phyloP scores from a whole-genome alignment of 2,797 vertebrate species.

The Xiphorhynchus erythropygius region DNA sequence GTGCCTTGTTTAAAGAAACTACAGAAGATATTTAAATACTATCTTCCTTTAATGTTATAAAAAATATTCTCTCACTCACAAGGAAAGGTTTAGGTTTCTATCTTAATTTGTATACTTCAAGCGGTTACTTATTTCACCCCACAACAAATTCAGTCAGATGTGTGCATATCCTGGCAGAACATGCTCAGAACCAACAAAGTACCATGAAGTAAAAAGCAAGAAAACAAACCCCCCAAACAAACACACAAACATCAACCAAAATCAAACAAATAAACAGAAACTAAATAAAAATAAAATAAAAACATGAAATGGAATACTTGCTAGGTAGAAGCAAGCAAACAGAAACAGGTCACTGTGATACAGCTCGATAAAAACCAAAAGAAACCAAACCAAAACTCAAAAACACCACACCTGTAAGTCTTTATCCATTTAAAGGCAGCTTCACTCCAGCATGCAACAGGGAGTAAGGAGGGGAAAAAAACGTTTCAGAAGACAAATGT shows the following conservation, averaged over 20 bases:
- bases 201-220: not conserved
- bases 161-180: not conserved
- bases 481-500: not conserved
- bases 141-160: not conserved
- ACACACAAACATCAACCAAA: not conserved
- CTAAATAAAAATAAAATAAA: not conserved
- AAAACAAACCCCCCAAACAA: accelerated
- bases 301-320: not conserved
- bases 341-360: not conserved
- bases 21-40: not conserved
- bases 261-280: not conserved
- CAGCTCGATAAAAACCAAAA: not conserved
- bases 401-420: not conserved
- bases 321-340: not conserved
- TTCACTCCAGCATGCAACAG: not conserved
- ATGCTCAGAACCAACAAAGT: not conserved
- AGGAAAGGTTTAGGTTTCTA: not conserved
- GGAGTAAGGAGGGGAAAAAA: accelerated
- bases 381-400: too few relatives aligned
- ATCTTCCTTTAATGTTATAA: not conserved
- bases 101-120: not conserved
- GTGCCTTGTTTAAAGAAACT: not conserved
- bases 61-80: not conserved
- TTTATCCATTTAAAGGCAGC: not conserved
- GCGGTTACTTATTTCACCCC: not conserved